Evolutionary conservation across 2,797 vertebrate species (phyloP), one percentile per base, ranked within the genome.

Genomic region (Galaxias olidus): DNA sequence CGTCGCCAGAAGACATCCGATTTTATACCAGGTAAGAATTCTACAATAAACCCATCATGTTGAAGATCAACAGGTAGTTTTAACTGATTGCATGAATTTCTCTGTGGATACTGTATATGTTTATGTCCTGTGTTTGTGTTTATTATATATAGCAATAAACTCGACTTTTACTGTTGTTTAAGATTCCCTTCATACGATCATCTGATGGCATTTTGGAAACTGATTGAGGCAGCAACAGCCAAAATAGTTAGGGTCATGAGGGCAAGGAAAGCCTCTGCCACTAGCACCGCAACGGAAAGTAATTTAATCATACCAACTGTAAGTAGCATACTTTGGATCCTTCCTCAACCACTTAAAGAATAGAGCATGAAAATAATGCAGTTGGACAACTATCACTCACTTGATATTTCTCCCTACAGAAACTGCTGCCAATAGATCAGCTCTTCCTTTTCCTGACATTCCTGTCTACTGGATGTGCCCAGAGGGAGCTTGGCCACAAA

Each of bases 391-490:
- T 54, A 66, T 42, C 30, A 44, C 15, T 45, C 50, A 53, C 54
- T 18, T n/a, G n/a, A 45, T 17, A 43, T 42, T 44, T 19, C 10
- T 53, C 30, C 14, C 50, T 15, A 41, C 51, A 61, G 18, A 66
- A 61, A 55, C 53, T 63, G 61, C 30, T 51, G 44, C 52, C 61
- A 14, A 69, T 53, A 63, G 61, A 65, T 74, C 30, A 68, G 61
- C 12, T 68, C 12, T 68, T 64, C 45, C 71, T 61, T 2, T 66
- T 66, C 18, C 18, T 67, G 1, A 62, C 18, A 0, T 73, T 65
- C 53, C 47, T 74, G 42, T 67, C 54, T 40, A 67, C 59, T 48
- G 65, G 54, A 18, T 63, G 59, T 14, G 63, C 55, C 52, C 59
- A 69, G 44, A 66, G 59, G 44, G 63, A 69, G 20, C 55, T 69